Evolutionary conservation across 2,888 invertebrate species (phyloP), one percentile per base, ranked within the genome.

Genomic region (Drosophila paramelanica): DNA sequence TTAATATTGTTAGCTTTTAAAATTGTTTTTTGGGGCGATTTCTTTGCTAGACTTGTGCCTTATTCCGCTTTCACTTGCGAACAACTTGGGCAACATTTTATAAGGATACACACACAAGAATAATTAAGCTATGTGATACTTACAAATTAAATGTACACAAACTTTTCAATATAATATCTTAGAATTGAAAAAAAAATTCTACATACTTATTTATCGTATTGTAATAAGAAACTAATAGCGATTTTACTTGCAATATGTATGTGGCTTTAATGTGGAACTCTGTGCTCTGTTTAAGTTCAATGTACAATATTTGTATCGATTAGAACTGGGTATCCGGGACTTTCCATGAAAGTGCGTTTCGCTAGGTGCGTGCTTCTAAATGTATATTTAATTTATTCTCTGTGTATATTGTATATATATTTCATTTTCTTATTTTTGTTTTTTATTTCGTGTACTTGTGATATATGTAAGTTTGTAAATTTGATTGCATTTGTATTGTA

Each of bases 401-500:
- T 56, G 11, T 61, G 59, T 27, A 58, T 62, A 47, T 59, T 69
- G 23, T 61, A 47, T 65, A 61, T 56, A 60, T 60, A 67, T 57
- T 46, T 67, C 2, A 23, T 52, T 64, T 14, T 55, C 33, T 51
- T 41, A 6, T 25, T 42, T 4, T 3, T 13, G 25, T 56, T 42
- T 57, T 33, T 14, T 31, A 33, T 31, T 31, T 31, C 45, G 64
- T 41, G 61, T 66, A 25, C 61, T 56, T 62, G 56, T 68, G 73
- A 73, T 69, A 69, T 64, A 64, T 77, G 43, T 73, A 57, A 53
- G 55, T 65, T 66, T 80, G 73, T 83, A 81, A 87, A 79, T 67
- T 81, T 83, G 87, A 83, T 83, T 83, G 87, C 71, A 79, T 81
- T 79, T 70, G 79, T 83, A 80, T 86, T 86, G 81, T 82, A 77